Evolutionary conservation across 1,140 invertebrate genomes (phyloP).

Genomic region (Heliconius eleuchia): DNA sequence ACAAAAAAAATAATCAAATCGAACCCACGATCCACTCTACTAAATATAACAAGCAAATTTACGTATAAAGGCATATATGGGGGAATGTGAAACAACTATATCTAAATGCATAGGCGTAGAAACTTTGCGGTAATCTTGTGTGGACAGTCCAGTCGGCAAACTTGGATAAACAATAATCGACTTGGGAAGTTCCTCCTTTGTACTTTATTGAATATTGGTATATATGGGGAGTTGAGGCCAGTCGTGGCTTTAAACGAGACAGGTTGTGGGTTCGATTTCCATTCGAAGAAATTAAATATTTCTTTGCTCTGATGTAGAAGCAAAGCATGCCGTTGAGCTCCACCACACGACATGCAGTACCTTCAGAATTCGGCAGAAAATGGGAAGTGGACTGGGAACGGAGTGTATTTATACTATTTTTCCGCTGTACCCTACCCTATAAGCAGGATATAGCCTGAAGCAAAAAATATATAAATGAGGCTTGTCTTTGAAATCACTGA

Average conservation of each 20-base stretch:
- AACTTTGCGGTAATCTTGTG: conserved; percentile 10
- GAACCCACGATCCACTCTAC: background rate
- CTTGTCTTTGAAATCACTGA: no score
- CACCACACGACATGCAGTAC: no score
- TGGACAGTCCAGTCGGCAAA: conserved; percentile 12
- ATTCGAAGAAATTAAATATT: background rate
- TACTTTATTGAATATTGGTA: background rate
- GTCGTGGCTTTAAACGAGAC: no score
- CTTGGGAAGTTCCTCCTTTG: background rate
- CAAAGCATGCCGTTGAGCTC: no score
- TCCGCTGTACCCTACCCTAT: no score
- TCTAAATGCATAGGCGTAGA: background rate
- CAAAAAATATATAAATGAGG: no score
- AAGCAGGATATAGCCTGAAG: no score
- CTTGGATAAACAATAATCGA: conserved; percentile 10
- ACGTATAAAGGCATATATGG: background rate
- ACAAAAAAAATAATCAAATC: background rate
- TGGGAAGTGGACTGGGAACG: no score
- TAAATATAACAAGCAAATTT: background rate
- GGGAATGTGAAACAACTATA: background rate
- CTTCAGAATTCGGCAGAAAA: no score
- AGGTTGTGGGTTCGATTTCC: background rate
- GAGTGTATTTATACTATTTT: no score
- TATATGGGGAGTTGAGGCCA: background rate
- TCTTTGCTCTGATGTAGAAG: no score